These are phyloP conservation scores for Dryobates pubescens DNA, from an alignment of 2,797 vertebrate species.

Conservation along the genomic window DNA sequence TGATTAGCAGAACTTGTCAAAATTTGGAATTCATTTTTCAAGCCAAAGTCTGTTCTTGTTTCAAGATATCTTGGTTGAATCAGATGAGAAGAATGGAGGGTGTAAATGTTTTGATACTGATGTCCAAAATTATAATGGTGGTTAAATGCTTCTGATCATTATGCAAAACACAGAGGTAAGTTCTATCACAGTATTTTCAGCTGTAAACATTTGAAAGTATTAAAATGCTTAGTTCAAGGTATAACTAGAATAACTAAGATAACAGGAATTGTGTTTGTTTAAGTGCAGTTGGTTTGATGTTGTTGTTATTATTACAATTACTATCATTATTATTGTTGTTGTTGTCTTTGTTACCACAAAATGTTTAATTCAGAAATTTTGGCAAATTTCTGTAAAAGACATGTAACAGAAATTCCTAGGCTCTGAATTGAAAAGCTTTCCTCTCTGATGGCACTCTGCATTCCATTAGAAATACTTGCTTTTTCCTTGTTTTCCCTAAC, in stretches of 20 bases:
- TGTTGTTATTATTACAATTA: neutral
- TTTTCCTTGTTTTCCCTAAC: neutral
- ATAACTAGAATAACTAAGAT: neutral
- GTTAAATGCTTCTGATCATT: neutral
- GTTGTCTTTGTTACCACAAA: neutral
- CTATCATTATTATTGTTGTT: neutral
- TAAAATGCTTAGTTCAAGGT: neutral
- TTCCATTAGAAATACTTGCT: neutral
- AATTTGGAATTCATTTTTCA: neutral
- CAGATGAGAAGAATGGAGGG: neutral
- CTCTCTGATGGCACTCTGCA: neutral
- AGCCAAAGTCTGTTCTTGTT: neutral
- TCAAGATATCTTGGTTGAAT: neutral
- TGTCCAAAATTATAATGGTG: neutral
- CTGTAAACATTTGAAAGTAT: neutral
- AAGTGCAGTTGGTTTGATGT: too few species aligned
- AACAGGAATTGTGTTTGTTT: neutral
- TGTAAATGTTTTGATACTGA: neutral
- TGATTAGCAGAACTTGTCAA: neutral
- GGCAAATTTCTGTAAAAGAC: neutral
- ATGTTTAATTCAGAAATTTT: neutral
- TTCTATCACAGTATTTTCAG: neutral
- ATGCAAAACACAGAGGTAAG: neutral
- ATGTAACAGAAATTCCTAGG: neutral
- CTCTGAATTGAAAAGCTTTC: neutral